Base-by-base conservation (phyloP, 2,797 vertebrate genomes). In the Sternotherus odoratus region DNA sequence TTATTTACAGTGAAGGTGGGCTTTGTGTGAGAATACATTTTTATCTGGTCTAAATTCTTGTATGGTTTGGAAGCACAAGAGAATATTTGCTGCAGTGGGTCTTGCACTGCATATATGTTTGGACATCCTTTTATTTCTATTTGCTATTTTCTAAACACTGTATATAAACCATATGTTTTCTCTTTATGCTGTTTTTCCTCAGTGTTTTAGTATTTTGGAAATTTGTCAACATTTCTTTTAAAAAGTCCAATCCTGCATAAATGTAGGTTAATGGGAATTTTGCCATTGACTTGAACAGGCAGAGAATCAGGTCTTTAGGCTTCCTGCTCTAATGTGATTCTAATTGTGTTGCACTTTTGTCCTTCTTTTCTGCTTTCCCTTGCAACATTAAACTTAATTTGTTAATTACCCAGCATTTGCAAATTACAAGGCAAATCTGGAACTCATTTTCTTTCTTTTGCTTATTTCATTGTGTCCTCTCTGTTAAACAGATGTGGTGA, bases 371-470 rank as follows among this genome's bases (percentile, higher is more conserved):
- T 92, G 87, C 84, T 96, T 96, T 96, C 84, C 28, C 54, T 93
- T 96, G 54, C 48, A 96, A 87, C 36, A 54, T 95, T 94, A 94
- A 97, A 95, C 39, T 91, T 95, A 95, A 96, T 97, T 94, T 91
- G 63, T 93, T 97, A 96, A 95, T 95, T 95, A 91, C 17, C 33
- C 19, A 91, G 24, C 50, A 88, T 95, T 97, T 93, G 77, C 51
- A 96, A 97, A 96, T 93, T 93, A 85, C 0, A 1, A 94, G 33
- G 77, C 39, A 96, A 94, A 88, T 80, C 36, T 83, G 92, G 85
- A 93, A 93, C n/a, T 88, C 48, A 33, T 91, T 97, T 89, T 89
- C 85, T 83, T 96, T 94, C 48, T 88, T 82, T 91, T 93, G 57
- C 48, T 79, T 33, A n/a, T 94, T 91, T 13, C 77, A 94, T 43